Evolutionary conservation across 1,140 invertebrate species (phyloP), one percentile per base, ranked within the genome.

Genomic region (Lasaia peninsularis): DNA sequence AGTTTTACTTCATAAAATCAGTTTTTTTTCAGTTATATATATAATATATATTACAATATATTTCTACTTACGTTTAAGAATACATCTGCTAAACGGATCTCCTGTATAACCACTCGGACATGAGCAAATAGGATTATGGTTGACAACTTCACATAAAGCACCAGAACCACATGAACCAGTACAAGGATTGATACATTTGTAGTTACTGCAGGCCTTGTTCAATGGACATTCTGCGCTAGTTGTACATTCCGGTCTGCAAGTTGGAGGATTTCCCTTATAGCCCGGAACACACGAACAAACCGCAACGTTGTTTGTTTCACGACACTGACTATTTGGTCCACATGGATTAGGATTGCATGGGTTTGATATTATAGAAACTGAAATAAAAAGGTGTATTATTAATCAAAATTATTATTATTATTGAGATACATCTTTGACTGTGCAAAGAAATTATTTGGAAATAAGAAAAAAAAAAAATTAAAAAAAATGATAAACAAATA

Each of bases 181-280:
- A 71, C 94, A 95, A 28, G 94, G 94, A 76, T 95, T 90, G 3
- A 91, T 83, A 74, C 94, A 95, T 83, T 92, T 94, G 58, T 92
- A 91, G 71, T 93, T 93, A 48, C 91, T 91, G 67, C 94, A 95
- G 16, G 93, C 92, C 61, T 90, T 88, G 67, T 92, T 91, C 16
- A 89, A 71, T 53, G 90, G 65, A 77, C 93, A 94, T 75, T 94
- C 93, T 10, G 91, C 85, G 67, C 93, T 93, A 1, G 90, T 88
- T 16, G 92, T 90, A 78, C 94, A 95, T 80, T 94, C 93, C 6
- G 92, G 92, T 77, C 92, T 78, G 69, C 93, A 94, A 48, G 89
- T 82, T 58, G 93, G 93, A 49, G 94, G 93, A 74, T 91, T 91
- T 71, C 94, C 94, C 6, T 90, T 88, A 73, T 91, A 94, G 33